Evolutionary conservation across 1,140 invertebrate species (phyloP).

Genomic region (Drosophila asahinai): DNA sequence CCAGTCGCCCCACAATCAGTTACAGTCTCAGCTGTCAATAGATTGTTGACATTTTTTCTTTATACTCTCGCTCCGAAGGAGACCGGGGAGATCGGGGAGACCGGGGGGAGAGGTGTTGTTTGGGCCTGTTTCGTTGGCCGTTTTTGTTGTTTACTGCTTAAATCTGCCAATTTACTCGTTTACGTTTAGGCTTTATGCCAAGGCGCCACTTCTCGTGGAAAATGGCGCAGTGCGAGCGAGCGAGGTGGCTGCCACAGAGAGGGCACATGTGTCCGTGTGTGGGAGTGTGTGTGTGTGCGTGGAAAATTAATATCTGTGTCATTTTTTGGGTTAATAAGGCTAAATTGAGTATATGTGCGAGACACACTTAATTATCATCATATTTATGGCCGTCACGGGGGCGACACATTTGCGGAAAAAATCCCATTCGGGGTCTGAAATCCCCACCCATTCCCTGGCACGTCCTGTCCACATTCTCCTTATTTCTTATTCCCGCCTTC

Average conservation of each 20-base stretch:
- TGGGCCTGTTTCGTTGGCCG: conserved; percentile 70
- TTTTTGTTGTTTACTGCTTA: conserved; percentile 83
- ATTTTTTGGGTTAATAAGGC: conserved; percentile 82
- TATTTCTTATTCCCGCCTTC: not conserved
- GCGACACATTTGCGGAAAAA: conserved; percentile 12
- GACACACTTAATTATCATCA: conserved; percentile 82
- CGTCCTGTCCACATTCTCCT: not conserved
- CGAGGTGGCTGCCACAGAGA: not conserved
- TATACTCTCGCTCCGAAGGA: conserved; percentile 61
- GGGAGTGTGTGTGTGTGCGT: conserved; percentile 21
- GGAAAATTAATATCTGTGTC: conserved; percentile 81
- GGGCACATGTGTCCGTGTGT: conserved; percentile 4
- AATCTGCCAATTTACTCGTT: conserved; percentile 83
- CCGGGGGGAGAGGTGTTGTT: conserved; percentile 23
- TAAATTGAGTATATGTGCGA: conserved; percentile 81
- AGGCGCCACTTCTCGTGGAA: conserved; percentile 24
- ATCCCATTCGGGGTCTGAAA: not conserved
- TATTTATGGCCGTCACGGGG: conserved; percentile 68
- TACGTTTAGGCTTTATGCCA: conserved; percentile 77
- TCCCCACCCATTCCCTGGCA: too few species aligned
- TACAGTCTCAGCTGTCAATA: conserved; percentile 83
- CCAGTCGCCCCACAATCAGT: conserved; percentile 59
- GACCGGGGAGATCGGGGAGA: not conserved
- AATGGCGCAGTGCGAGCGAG: conserved; percentile 1
- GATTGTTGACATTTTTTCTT: conserved; percentile 82